These are phyloP conservation scores for Tachysurus vachellii DNA, from an alignment of 2,113 vertebrate genomes.

Conservation along the genomic window DNA sequence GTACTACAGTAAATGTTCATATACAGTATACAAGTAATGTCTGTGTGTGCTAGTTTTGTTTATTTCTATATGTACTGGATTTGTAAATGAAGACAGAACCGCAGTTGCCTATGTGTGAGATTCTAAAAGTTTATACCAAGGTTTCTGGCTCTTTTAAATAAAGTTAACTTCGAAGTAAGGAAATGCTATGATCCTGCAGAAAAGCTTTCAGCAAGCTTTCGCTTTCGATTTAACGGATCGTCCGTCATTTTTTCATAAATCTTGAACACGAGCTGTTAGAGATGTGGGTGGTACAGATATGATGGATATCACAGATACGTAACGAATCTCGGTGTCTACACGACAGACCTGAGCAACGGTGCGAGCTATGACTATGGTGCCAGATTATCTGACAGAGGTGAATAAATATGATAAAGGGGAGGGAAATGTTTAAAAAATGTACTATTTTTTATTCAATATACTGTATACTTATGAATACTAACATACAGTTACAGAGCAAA, in stretches of 20 bases:
- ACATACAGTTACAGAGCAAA: background rate
- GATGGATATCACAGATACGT: background rate
- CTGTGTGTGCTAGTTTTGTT: background rate
- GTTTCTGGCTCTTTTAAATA: conserved; percentile 3
- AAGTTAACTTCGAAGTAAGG: background rate
- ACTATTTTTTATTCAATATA: too few relatives aligned
- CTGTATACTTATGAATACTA: background rate
- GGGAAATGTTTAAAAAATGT: background rate
- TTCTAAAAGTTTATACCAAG: background rate
- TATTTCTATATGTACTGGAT: background rate
- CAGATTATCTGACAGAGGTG: background rate
- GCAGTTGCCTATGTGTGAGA: background rate
- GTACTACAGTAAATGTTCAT: background rate
- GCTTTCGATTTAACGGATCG: background rate
- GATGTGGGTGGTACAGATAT: background rate
- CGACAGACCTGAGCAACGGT: too few relatives aligned
- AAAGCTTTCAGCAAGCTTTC: background rate
- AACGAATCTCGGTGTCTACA: background rate
- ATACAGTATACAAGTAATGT: background rate
- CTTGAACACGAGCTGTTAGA: background rate
- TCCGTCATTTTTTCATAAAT: background rate
- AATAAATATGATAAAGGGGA: background rate
- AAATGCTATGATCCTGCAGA: background rate
- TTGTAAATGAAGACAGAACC: background rate
- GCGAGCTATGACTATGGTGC: background rate